Base-by-base conservation (phyloP, 2,113 vertebrate genomes). In the Centropus unirufus region DNA sequence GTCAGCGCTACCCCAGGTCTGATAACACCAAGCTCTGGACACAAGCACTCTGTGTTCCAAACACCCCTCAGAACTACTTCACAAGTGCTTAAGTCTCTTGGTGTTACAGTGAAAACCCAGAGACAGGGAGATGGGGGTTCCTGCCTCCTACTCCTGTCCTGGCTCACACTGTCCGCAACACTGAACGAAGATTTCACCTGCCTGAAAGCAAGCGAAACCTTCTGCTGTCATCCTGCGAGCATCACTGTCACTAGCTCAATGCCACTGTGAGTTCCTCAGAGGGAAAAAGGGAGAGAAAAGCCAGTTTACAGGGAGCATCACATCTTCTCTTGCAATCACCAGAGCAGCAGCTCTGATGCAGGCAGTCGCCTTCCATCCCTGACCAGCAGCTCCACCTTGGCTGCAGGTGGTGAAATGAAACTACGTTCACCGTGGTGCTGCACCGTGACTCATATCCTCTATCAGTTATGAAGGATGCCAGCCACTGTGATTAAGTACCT, bases 331-430 rank as follows among this genome's bases (percentile, higher is more conserved):
- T 12, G 30, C 34, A 36, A 32, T 24, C 44, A 26, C 40, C 49
- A 22, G n/a, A 61, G 57, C 49, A 81, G 84, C 29, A 22, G 29
- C 22, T 30, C 36, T 0, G 8, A 36, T 1, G 1, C 1, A 8
- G 34, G 34, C 27, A 14, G 79, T 21, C 1, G 1, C 17, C 10
- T 59, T 52, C 59, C 55, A 58, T 46, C 34, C 51, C 49, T 18
- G 26, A 30, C 27, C 75, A 61, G 46, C 40, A n/a, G 36, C 32
- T 67, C 21, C 69, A 39, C 51, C 66, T 32, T 14, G 72, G 70
- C 6, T 5, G 85, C 44, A 39, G 72, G 12, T 34, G 52, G 12
- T 52, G 66, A 23, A 47, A 59, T 5, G 19, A 74, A 91, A 55
- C 22, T 87, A 54, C 10, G 3, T 23, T 52, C 72, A n/a, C 72